A percentile compares a stretch with the other conserved stretches of the same genome.
phyloP scores from a whole-genome alignment of 2,797 vertebrate species.

The Phaenicophaeus curvirostris region DNA sequence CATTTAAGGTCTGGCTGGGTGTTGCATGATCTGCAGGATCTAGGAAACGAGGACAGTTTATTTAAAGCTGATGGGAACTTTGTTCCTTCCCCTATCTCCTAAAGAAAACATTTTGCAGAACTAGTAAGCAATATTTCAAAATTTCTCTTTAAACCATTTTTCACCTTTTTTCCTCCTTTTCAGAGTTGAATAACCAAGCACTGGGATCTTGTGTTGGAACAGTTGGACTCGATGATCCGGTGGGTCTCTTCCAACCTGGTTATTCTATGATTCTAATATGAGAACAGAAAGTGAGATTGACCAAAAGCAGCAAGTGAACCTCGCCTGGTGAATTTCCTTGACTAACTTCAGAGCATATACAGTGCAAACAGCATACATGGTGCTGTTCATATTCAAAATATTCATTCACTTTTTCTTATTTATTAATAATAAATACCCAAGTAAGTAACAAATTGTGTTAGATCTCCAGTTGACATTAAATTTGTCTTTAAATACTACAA shows the following conservation, averaged over 20 bases:
- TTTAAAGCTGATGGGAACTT: background rate
- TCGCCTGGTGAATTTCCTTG: fast-evolving
- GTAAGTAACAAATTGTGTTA: background rate
- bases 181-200: background rate
- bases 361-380: background rate
- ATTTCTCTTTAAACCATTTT: background rate
- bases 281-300: background rate
- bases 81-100: background rate
- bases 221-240: no score
- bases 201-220: background rate
- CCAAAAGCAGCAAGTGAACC: background rate
- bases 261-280: no score
- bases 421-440: background rate
- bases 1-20: background rate
- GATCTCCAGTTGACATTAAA: background rate
- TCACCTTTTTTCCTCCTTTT: background rate
- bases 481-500: background rate
- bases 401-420: background rate
- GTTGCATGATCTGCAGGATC: background rate
- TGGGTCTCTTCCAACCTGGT: no score
- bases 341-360: background rate
- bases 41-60: background rate
- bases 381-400: background rate
- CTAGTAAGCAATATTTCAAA: background rate
- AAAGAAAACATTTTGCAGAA: background rate